phyloP scores from a whole-genome alignment of 2,113 vertebrate genomes.

The Todiramphus chloris region DNA sequence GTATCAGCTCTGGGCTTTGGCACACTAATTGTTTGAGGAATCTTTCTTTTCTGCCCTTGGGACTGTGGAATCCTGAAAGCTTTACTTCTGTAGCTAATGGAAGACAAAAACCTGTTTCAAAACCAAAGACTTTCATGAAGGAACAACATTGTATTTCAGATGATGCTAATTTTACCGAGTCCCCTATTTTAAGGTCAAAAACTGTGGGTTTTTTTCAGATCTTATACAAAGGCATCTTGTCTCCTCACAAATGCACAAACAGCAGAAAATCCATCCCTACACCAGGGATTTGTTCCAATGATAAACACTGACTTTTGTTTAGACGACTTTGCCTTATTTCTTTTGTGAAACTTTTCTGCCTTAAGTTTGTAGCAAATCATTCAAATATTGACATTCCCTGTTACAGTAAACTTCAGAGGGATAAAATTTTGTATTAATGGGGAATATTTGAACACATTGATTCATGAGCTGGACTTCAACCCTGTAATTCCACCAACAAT shows the following conservation, averaged over 20 bases:
- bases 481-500: background rate
- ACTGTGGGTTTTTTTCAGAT: background rate
- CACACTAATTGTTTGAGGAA: background rate
- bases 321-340: background rate
- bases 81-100: background rate
- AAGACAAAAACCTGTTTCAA: constrained; percentile 3
- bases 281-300: background rate
- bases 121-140: background rate
- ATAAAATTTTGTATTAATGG: background rate
- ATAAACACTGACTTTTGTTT: background rate
- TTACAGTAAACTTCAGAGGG: background rate
- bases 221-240: background rate
- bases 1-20: background rate
- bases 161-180: background rate
- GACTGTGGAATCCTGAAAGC: background rate
- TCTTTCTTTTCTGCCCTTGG: background rate
- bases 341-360: background rate
- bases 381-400: background rate
- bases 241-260: background rate
- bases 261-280: background rate
- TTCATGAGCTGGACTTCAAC: background rate
- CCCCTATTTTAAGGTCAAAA: constrained; percentile 8
- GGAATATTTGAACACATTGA: background rate
- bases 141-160: background rate
- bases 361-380: background rate